Evolutionary conservation across 2,113 vertebrate species (phyloP).

Genomic region (Thunnus maccoyii): DNA sequence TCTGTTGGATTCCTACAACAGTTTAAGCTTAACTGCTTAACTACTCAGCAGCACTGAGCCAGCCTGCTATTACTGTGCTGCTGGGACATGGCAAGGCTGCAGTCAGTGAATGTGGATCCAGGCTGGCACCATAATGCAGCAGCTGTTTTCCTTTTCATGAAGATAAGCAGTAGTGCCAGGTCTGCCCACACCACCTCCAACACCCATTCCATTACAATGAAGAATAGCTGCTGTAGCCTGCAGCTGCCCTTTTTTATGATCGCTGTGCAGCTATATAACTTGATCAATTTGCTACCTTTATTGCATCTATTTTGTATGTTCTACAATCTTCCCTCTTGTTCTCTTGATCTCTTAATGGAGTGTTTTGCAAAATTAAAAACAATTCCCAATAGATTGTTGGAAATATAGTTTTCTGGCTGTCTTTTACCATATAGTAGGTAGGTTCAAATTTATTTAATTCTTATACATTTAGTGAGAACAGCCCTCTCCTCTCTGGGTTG

Average conservation of each 20-base stretch:
- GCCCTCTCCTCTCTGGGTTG: background rate
- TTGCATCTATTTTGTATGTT: background rate
- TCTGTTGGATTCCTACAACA: too few species aligned
- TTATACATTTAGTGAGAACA: background rate
- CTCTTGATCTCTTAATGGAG: background rate
- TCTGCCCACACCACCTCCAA: slow-evolving; percentile 20
- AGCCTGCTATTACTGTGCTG: slow-evolving; percentile 10
- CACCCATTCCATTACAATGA: background rate
- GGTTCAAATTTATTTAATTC: background rate
- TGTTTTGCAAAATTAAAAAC: background rate
- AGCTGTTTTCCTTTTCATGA: slow-evolving; percentile 52
- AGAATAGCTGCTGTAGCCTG: background rate
- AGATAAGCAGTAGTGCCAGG: slow-evolving; percentile 33
- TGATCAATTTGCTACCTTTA: background rate
- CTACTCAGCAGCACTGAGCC: background rate
- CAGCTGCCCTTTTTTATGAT: background rate
- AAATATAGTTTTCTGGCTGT: background rate
- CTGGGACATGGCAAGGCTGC: slow-evolving; percentile 19
- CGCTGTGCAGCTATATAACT: background rate
- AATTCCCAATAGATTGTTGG: background rate
- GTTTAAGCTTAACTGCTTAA: too few species aligned
- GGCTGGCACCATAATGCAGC: slow-evolving; percentile 39
- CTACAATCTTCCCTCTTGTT: background rate
- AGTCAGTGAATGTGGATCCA: background rate
- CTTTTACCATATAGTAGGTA: background rate